These are phyloP conservation scores for Anabacerthia variegaticeps DNA, from an alignment of 2,797 vertebrate species.

Conservation along the genomic window DNA sequence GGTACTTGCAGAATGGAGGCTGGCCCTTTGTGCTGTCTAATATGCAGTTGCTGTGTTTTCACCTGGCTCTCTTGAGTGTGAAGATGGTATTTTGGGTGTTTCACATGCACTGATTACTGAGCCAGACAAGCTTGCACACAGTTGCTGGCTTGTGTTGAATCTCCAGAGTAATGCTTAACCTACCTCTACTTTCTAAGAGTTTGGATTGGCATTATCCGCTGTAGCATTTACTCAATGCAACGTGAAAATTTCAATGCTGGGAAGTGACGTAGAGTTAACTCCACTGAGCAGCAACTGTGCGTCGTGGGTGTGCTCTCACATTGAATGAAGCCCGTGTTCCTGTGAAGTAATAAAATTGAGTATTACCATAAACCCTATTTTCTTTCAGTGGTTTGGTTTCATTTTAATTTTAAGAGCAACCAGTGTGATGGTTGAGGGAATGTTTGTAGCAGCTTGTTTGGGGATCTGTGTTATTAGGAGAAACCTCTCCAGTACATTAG, in stretches of 20 bases:
- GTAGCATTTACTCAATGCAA: background rate
- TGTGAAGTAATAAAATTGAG: constrained; percentile 14
- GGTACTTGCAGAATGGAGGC: background rate
- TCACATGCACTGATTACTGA: background rate
- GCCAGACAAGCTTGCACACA: background rate
- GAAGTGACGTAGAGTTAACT: background rate
- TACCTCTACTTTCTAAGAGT: background rate
- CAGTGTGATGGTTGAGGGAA: background rate
- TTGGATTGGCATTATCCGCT: background rate
- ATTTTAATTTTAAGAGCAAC: constrained; percentile 25
- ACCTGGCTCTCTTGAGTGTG: background rate
- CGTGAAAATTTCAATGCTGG: background rate
- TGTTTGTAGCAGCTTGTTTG: constrained; percentile 30
- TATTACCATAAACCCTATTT: constrained; percentile 13
- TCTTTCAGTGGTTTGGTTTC: constrained; percentile 21
- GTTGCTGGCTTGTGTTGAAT: background rate
- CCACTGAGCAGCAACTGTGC: background rate
- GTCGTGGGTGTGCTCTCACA: background rate
- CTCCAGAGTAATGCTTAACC: background rate
- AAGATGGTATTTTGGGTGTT: background rate
- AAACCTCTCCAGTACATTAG: constrained; percentile 39
- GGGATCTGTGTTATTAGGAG: background rate
- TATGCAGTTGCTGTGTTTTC: background rate
- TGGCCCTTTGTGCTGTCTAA: background rate
- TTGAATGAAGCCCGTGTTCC: background rate